Evolutionary conservation across 1,140 invertebrate species (phyloP), one percentile per base, ranked within the genome.

Genomic region (Musca domestica): DNA sequence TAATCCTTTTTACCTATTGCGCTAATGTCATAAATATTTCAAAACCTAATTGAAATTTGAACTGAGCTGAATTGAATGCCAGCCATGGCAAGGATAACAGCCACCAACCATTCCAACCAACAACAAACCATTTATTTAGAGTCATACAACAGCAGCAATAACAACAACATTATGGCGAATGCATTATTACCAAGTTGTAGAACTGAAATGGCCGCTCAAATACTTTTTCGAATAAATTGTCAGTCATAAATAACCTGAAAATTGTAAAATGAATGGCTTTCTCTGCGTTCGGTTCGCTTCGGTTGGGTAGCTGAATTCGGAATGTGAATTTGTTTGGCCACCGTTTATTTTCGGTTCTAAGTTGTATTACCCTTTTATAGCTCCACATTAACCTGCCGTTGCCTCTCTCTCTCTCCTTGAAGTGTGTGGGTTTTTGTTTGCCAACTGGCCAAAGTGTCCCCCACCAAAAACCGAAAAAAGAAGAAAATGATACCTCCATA

Each of bases 21-120:
- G 56, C 27, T 61, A 61, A 61, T 61, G 41, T 61, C 56, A 61
- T 61, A 41, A 61, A 61, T 61, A 61, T 61, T 61, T 61, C 56
- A 61, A 61, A 61, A 61, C 19, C 27, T 34, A 61, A 61, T 61
- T 61, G 56, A 61, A 41, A 41, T 17, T 61, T 19, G 20, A 22
- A 19, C 17, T 19, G 20, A 51, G 48, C 17, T 9, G 27, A 41
- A 61, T 14, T 61, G 34, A 41, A 41, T 41, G 34, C 34, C 10
- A 41, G 34, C 56, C 56, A 61, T 61, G 20, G 41, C 34, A 61
- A 61, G 27, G 56, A 61, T 61, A 61, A 34, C 25, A 58, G 25
- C 5, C 23, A 56, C 23, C 19, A 10, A 14, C 51, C 51, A 52
- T 5, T 19, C 51, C 19, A 22, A 20, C 22, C 22, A 20, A 17